Conservation (phyloP, 1,140 invertebrate genomes). For the Zophobas morio region DNA sequence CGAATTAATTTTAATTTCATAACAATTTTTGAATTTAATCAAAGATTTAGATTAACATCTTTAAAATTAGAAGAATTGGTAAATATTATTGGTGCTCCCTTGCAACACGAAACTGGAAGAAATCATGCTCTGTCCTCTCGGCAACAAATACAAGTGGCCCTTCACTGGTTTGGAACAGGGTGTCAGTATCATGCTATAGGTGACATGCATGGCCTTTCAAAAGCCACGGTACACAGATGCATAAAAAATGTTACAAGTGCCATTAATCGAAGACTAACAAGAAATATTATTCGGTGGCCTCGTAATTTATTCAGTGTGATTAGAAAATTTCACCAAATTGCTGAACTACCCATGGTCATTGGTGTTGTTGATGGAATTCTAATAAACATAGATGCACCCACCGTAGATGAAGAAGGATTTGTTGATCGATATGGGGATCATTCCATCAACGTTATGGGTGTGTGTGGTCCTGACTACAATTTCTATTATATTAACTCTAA, state of each 20-base stretch:
- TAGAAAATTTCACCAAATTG: slow-evolving; percentile 15
- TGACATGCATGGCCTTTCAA: slow-evolving; percentile 49
- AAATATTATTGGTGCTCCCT: neutral
- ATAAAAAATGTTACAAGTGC: neutral
- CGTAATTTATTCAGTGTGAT: neutral
- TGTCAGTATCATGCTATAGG: slow-evolving; percentile 38
- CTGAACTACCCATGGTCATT: slow-evolving; percentile 27
- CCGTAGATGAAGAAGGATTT: slow-evolving; percentile 25
- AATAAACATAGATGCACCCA: slow-evolving; percentile 24
- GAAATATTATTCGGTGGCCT: neutral
- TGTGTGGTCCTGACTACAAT: slow-evolving; percentile 19
- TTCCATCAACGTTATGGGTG: slow-evolving; percentile 46
- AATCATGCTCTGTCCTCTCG: neutral
- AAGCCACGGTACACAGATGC: slow-evolving; percentile 31
- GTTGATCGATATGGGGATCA: slow-evolving; percentile 44
- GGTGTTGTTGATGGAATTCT: slow-evolving; percentile 5
- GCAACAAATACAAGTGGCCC: neutral
- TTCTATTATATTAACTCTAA: slow-evolving; percentile 45
- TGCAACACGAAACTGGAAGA: neutral
- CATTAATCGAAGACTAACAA: neutral
- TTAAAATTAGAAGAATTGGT: neutral
- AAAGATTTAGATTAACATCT: neutral
- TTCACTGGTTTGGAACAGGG: slow-evolving; percentile 48
- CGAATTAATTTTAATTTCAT: neutral
- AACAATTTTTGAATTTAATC: neutral